These are phyloP conservation scores for Sarcoramphus papa DNA, from an alignment of 2,797 vertebrate genomes.

Conservation along the genomic window DNA sequence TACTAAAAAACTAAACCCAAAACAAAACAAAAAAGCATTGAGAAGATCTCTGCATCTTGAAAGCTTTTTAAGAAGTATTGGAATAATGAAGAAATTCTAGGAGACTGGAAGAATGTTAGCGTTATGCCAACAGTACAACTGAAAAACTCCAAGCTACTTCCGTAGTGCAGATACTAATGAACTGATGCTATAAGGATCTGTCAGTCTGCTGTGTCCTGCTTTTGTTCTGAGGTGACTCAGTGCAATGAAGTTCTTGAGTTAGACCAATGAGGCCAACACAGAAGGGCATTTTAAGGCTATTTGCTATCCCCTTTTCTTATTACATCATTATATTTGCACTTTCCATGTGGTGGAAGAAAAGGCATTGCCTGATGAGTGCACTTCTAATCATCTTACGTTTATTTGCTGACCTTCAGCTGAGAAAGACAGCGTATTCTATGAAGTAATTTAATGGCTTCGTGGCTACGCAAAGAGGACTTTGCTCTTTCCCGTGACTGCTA, in stretches of 20 bases:
- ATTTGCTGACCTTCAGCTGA: not conserved
- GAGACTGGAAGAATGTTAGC: not conserved
- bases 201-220: not conserved
- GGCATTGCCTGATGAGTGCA: not conserved
- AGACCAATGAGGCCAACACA: not conserved
- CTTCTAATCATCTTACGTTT: not conserved
- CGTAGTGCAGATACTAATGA: not conserved
- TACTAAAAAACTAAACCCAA: not conserved
- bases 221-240: accelerated
- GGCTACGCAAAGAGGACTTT: not conserved
- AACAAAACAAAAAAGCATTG: not conserved
- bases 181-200: not conserved
- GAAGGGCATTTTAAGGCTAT: not conserved
- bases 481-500: not conserved
- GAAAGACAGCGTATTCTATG: not conserved
- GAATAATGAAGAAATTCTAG: not conserved
- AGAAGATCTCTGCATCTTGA: not conserved
- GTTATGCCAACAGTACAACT: not conserved
- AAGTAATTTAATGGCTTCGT: not conserved
- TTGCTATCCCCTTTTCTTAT: not conserved
- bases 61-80: not conserved
- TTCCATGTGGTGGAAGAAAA: not conserved
- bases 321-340: not conserved
- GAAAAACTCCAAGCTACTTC: not conserved
- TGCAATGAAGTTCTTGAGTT: not conserved